Base-by-base conservation (phyloP, 2,113 vertebrate genomes). In the Eretmochelys imbricata region DNA sequence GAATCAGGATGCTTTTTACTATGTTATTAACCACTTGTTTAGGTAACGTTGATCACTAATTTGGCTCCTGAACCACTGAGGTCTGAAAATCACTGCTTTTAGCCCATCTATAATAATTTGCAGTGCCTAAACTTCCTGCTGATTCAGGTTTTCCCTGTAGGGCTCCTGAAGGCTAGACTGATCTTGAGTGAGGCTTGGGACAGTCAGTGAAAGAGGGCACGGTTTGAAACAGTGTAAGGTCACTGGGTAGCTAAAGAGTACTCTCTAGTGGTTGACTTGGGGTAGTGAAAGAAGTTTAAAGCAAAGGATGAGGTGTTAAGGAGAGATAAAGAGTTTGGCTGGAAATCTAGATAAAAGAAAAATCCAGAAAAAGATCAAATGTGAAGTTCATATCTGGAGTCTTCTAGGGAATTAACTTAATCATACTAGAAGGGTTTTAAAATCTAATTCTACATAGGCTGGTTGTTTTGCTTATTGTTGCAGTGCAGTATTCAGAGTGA, bases 221-320 rank as follows among this genome's bases (percentile, higher is more conserved):
- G 54, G 49, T 51, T 88, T 81, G 78, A 50, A 92, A 12, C 10
- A 0, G 49, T 24, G 53, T 65, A 51, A 31, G 96, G 90, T 78
- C 94, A 89, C 81, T 11, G 7, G 50, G 4, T 87, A 97, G 96
- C 87, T 95, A 59, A 97, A 97, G 93, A 78, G 91, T 94, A 96
- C 96, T 97, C 96, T 96, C 91, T 97, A 97, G 96, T 1, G 95
- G 96, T 38, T 95, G 92, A 38, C 22, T 93, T 80, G 20, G 88
- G 80, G 88, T 90, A 97, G 80, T 94, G 88, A 53, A 90, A 55
- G 78, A 75, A 80, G 78, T 82, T 82, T 81, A 42, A 0, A 22
- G 90, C 62, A 4, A 80, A 95, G 42, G 20, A 20, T 75, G 20
- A 75, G 38, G 72, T 24, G 62, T 42, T 75, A 42, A 22, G 38